phyloP scores from a whole-genome alignment of 2,113 vertebrate species.

The Xenopus laevis region DNA sequence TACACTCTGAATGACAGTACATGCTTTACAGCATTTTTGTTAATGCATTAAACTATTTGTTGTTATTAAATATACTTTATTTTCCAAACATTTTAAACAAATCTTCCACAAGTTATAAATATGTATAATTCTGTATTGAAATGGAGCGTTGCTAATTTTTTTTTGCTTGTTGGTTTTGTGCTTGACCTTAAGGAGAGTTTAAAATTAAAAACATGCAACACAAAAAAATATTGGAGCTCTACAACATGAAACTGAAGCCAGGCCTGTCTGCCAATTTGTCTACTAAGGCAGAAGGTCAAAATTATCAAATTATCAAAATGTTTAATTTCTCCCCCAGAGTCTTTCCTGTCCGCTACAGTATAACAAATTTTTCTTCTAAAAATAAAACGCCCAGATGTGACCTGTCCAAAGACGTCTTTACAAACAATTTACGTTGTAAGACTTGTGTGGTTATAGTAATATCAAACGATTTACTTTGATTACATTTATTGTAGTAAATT shows the following conservation, averaged over 20 bases:
- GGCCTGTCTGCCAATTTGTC: conserved; percentile 35
- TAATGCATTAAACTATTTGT: no score
- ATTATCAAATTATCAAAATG: conserved; percentile 28
- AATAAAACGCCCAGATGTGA: conserved; percentile 8
- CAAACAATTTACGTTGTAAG: conserved; percentile 34
- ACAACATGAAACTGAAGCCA: conserved; percentile 6
- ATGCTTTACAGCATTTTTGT: no score
- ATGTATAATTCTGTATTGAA: no score
- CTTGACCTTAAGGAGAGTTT: conserved; percentile 19
- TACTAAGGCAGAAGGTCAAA: conserved; percentile 37
- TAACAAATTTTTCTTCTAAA: not conserved
- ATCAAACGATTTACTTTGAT: conserved; percentile 52
- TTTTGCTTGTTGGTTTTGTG: no score
- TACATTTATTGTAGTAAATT: conserved; percentile 51
- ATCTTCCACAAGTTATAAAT: no score
- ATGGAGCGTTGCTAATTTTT: no score
- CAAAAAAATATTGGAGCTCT: conserved; percentile 29
- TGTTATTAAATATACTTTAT: no score
- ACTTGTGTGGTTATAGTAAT: conserved; percentile 5
- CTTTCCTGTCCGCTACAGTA: conserved; percentile 26
- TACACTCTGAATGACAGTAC: no score
- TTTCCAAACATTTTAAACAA: no score
- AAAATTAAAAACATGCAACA: conserved; percentile 29
- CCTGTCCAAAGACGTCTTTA: conserved; percentile 28
- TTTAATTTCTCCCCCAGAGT: conserved; percentile 25